Evolutionary conservation across 2,888 invertebrate species (phyloP).

Genomic region (Andrena trimmerana): DNA sequence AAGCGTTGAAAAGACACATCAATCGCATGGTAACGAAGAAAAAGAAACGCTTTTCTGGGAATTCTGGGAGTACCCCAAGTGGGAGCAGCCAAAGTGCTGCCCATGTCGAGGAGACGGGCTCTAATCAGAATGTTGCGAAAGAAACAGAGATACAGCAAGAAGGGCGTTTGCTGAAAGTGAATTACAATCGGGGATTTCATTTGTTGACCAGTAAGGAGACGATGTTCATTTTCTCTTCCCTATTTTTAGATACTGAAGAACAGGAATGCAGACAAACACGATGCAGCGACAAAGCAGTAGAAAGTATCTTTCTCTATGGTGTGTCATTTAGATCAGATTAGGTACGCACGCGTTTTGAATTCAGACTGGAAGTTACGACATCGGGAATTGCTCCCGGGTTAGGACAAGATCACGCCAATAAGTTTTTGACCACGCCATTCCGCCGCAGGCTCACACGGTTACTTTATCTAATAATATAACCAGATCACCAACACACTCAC

Average conservation of each 20-base stretch:
- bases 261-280: background rate
- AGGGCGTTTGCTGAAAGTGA: background rate
- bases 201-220: background rate
- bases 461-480: conserved; percentile 49
- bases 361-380: conserved; percentile 15
- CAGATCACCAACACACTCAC: conserved; percentile 51
- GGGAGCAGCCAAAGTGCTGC: background rate
- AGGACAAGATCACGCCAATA: background rate
- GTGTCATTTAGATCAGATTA: background rate
- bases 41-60: background rate
- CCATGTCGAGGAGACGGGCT: too few species aligned
- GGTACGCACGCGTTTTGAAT: background rate
- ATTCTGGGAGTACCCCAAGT: background rate
- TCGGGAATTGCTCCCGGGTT: background rate
- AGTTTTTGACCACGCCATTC: background rate
- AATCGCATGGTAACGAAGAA: background rate
- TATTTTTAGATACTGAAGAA: conserved; percentile 2
- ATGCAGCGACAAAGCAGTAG: background rate
- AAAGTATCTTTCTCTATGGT: conserved; percentile 9
- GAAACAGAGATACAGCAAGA: background rate
- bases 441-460: background rate
- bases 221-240: background rate
- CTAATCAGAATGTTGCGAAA: too few species aligned
- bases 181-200: background rate
- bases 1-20: background rate